Conservation (phyloP, 2,888 invertebrate genomes). For the Eupithecia inturbata region DNA sequence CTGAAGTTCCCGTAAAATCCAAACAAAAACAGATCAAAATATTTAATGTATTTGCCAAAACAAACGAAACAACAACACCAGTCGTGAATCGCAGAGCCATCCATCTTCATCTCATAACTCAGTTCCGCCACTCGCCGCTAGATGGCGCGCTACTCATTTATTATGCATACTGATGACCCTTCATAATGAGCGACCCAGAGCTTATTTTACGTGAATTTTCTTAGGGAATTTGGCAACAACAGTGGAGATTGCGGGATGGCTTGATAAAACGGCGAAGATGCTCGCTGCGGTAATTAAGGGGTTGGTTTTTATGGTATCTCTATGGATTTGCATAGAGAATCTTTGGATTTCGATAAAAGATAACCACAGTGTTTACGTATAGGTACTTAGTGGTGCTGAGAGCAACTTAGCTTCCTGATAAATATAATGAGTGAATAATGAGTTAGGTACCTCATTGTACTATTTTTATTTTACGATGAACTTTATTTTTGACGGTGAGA, state of each 20-base stretch:
- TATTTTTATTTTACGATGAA: background rate
- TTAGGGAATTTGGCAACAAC: constrained; percentile 72
- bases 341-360: constrained; percentile 21
- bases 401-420: background rate
- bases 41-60: background rate
- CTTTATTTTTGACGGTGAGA: background rate
- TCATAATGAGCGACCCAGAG: constrained; percentile 82
- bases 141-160: constrained; percentile 85
- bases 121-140: constrained; percentile 70
- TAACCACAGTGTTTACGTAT: constrained; percentile 13
- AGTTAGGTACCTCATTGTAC: background rate
- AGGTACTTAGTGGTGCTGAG: too few relatives aligned
- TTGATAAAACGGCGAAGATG: constrained; percentile 59
- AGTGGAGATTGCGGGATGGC: constrained; percentile 68
- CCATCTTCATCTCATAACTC: constrained; percentile 67
- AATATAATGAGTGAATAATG: too few relatives aligned
- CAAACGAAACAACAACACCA: constrained; percentile 37
- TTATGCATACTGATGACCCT: constrained; percentile 92
- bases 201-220: constrained; percentile 65
- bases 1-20: background rate
- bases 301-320: constrained; percentile 43
- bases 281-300: constrained; percentile 48
- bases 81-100: constrained; percentile 61
- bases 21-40: constrained; percentile 5
- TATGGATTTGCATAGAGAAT: constrained; percentile 41